Conservation (phyloP, 2,888 invertebrate genomes). For the Loripinus fragilis region DNA sequence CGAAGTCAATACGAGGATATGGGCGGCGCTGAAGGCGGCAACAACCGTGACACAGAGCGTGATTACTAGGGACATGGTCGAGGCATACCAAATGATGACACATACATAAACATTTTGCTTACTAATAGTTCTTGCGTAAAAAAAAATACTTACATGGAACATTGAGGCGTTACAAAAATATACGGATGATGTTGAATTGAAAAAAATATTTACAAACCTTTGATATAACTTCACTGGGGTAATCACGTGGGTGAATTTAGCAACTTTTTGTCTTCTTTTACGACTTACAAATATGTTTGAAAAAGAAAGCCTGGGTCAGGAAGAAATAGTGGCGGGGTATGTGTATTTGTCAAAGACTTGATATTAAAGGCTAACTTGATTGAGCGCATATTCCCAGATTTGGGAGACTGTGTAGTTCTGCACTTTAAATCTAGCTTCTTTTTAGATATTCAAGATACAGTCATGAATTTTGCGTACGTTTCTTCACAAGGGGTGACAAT, state of each 20-base stretch:
- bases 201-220: conserved; percentile 21
- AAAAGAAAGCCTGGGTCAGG: conserved; percentile 8
- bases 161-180: conserved; percentile 23
- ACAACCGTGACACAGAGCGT: too few relatives aligned
- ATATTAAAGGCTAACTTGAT: conserved; percentile 16
- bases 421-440: conserved; percentile 20
- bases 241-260: conserved; percentile 19
- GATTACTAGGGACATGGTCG: conserved; percentile 18
- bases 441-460: conserved; percentile 20
- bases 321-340: conserved; percentile 27
- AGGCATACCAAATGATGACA: conserved; percentile 12
- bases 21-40: conserved; percentile 3
- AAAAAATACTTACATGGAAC: conserved; percentile 19
- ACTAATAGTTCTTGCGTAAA: neutral
- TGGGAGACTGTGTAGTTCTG: conserved; percentile 26
- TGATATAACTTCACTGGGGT: conserved; percentile 26
- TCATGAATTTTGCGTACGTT: conserved; percentile 21
- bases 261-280: conserved; percentile 15
- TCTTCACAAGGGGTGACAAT: conserved; percentile 29
- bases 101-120: conserved; percentile 1
- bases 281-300: conserved; percentile 24
- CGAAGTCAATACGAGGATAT: conserved; percentile 4
- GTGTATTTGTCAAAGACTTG: conserved; percentile 27
- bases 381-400: conserved; percentile 14
- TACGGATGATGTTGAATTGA: neutral